Conservation (phyloP, 2,113 vertebrate species). For the Apeltes quadracus region DNA sequence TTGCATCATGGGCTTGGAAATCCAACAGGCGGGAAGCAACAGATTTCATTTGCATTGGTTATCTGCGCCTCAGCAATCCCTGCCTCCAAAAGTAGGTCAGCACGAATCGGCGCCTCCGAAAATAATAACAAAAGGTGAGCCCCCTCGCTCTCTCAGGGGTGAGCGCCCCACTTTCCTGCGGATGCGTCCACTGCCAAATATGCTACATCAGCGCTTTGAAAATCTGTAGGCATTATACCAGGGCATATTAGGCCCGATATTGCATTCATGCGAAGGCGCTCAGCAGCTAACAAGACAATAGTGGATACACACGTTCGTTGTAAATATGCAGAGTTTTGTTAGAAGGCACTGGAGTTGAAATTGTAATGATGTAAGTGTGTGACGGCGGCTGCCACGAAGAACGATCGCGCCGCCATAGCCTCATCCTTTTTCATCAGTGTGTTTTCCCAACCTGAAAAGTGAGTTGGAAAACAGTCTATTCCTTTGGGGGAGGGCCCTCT, state of each 20-base stretch:
- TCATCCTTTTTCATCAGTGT: slow-evolving; percentile 70
- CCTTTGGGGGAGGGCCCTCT: slow-evolving; percentile 52
- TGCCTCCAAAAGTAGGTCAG: slow-evolving; percentile 73
- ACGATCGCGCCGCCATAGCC: slow-evolving; percentile 43
- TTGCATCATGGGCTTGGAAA: slow-evolving; percentile 61
- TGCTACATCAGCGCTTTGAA: slow-evolving; percentile 61
- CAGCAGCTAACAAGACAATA: slow-evolving; percentile 67
- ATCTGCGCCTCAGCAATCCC: slow-evolving; percentile 52
- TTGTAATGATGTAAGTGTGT: slow-evolving; percentile 72
- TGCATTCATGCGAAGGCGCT: slow-evolving; percentile 49
- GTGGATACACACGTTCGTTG: slow-evolving; percentile 46
- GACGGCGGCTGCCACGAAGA: slow-evolving; percentile 52
- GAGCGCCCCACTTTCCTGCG: slow-evolving; percentile 34
- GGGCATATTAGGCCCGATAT: slow-evolving; percentile 58
- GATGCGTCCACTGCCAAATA: slow-evolving; percentile 55
- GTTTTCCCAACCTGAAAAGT: slow-evolving; percentile 63
- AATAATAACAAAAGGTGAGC: slow-evolving; percentile 74
- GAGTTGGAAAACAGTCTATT: slow-evolving; percentile 64
- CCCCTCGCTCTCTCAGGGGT: slow-evolving; percentile 61
- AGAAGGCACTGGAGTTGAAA: slow-evolving; percentile 65
- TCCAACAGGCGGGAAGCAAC: slow-evolving; percentile 70
- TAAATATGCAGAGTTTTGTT: slow-evolving; percentile 71
- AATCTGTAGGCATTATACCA: slow-evolving; percentile 57
- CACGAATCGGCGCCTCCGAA: slow-evolving; percentile 60
- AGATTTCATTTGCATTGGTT: slow-evolving; percentile 69